Evolutionary conservation across 2,113 vertebrate species (phyloP).

Genomic region (Edolisoma coerulescens): DNA sequence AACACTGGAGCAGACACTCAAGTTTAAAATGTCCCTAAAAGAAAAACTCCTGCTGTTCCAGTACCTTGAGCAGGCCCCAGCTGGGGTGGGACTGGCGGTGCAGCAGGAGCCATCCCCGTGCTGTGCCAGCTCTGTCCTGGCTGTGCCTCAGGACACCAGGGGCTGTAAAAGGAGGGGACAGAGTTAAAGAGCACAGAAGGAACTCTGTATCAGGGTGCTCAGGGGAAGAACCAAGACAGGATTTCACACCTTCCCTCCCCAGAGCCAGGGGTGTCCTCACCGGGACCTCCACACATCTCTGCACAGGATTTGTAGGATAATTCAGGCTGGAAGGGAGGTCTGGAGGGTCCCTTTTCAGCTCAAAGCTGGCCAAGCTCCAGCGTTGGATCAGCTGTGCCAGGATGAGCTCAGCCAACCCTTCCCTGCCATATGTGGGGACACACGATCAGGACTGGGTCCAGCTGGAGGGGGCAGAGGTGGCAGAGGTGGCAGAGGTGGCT

Average conservation of each 20-base stretch:
- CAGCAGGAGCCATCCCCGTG: not conserved
- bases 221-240: not conserved
- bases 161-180: not conserved
- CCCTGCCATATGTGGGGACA: accelerated
- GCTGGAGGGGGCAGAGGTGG: not conserved
- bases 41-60: not conserved
- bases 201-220: not conserved
- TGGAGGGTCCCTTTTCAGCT: not conserved
- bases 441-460: accelerated
- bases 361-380: not conserved
- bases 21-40: not conserved
- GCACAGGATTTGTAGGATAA: not conserved
- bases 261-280: not conserved
- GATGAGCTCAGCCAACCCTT: not conserved
- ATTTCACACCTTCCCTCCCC: not conserved
- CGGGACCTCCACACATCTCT: not conserved
- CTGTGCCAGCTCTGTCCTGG: not conserved
- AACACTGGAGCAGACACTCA: not conserved
- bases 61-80: not conserved
- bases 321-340: not conserved
- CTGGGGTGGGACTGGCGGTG: not conserved
- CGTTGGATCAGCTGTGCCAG: not conserved
- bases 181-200: not conserved
- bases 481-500: not conserved
- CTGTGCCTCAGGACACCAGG: not conserved